Evolutionary conservation across 2,797 vertebrate genomes (phyloP).

Genomic region (Ptychobarbus kaznakovi): DNA sequence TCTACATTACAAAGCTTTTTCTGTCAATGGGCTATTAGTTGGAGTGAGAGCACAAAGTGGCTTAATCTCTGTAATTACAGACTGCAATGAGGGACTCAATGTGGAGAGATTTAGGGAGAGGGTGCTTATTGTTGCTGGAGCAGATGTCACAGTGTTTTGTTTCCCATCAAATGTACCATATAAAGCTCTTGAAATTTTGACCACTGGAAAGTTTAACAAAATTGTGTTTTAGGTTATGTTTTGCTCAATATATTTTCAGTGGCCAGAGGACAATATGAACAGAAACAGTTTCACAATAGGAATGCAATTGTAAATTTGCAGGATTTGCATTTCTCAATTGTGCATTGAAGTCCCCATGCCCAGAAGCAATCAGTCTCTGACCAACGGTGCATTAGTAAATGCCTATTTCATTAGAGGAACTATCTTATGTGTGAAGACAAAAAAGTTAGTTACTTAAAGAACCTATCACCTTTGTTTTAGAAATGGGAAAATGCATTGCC

Average conservation of each 20-base stretch:
- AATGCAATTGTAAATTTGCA: neutral
- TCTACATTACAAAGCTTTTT: conserved; percentile 52
- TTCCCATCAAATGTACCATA: conserved; percentile 22
- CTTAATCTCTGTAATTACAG: conserved; percentile 56
- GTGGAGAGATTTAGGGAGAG: conserved; percentile 21
- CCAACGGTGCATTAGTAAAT: neutral
- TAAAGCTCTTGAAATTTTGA: conserved; percentile 2
- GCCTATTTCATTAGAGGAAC: neutral
- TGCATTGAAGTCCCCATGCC: conserved; percentile 14
- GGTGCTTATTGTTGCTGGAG: conserved; percentile 21
- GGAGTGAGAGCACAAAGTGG: conserved; percentile 34
- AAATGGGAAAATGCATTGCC: neutral
- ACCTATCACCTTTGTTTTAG: neutral
- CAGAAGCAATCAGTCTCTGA: neutral
- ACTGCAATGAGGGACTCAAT: conserved; percentile 19
- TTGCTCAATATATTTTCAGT: neutral
- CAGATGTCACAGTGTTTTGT: conserved; percentile 10
- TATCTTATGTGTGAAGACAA: neutral
- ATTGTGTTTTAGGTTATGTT: neutral
- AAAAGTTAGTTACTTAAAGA: neutral
- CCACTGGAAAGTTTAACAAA: neutral
- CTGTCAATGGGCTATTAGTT: conserved; percentile 55
- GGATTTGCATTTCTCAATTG: neutral
- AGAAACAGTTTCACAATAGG: neutral
- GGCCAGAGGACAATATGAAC: neutral